phyloP scores from a whole-genome alignment of 2,113 vertebrate genomes.

The Lasiurus borealis region DNA sequence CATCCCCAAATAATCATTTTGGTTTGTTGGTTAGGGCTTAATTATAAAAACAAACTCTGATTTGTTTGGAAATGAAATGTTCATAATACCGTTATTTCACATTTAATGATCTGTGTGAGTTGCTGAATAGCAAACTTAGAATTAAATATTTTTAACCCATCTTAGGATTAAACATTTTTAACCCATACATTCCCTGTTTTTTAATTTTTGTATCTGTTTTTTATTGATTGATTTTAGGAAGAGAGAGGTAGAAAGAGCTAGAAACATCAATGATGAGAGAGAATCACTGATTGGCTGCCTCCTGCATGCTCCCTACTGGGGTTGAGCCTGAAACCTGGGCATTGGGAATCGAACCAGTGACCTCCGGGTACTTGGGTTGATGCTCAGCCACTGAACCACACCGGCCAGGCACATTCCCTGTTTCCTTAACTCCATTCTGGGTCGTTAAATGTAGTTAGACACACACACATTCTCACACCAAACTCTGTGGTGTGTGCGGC shows the following conservation, averaged over 20 bases:
- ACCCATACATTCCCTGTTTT: background rate
- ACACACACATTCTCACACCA: background rate
- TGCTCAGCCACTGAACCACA: background rate
- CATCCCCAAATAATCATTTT: background rate
- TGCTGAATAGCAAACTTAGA: background rate
- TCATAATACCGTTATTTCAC: background rate
- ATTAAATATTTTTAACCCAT: background rate
- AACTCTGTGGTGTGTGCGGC: background rate
- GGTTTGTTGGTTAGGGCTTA: background rate
- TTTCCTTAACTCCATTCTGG: conserved; percentile 23
- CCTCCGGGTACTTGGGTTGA: no score
- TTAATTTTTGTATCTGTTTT: background rate
- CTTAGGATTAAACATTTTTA: conserved; percentile 15
- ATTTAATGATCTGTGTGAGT: background rate
- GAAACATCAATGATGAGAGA: background rate
- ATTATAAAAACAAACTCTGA: background rate
- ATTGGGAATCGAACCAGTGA: no score
- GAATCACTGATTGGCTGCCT: background rate
- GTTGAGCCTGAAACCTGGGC: no score
- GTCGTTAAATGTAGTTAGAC: background rate
- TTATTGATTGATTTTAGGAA: background rate
- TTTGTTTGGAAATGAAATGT: conserved; percentile 50
- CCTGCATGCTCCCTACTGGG: background rate
- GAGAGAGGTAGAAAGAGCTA: background rate
- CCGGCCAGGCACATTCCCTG: background rate